Evolutionary conservation across 2,888 invertebrate species (phyloP), one percentile per base, ranked within the genome.

Genomic region (Sphaerophoria taeniata): DNA sequence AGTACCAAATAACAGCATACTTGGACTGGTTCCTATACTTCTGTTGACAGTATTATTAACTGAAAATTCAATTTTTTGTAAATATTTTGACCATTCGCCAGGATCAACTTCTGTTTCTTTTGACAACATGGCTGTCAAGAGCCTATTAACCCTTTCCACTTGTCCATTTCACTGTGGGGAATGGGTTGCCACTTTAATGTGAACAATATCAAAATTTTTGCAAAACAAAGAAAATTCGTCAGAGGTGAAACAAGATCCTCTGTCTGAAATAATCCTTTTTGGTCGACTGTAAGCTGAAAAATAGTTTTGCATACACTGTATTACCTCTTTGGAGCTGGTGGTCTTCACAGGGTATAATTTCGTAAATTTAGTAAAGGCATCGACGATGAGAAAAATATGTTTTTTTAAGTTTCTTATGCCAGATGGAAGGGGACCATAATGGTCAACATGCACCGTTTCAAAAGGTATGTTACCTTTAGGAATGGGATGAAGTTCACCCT

Each of bases 401-500:
- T 87, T 86, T 65, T 91, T 24, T 88, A 88, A 24, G 33, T 45
- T 55, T 45, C 34, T 33, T 12, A 89, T 6, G 76, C 88, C 53
- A 0, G 53, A 6, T 9, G 89, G 77, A 88, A 11, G 89, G 88
- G 91, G 91, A 1, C 92, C 91, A 4, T 92, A 67, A 83, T 92
- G 92, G 80, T 92, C 92, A 0, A 92, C 70, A 76, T 92, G 24
- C 24, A 24, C 24, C 24, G 65, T 74, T 5, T 74, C 47, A 33
- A 74, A 74, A 33, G 36, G 60, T 16, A 14, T 45, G 12, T 61
- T 24, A 16, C 61, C 61, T 11, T 61, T 61, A 6, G 45, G 61
- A 61, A 61, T 61, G 0, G 12, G 16, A 33, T 76, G 61, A 14
- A 47, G 16, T 33, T 55, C 61, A 16, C 61, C 61, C 9, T 61